Percentiles rank a stretch among this genome's conserved stretches.
These are phyloP conservation scores for Drosophila quinaria DNA, from an alignment of 2,888 invertebrate species.

Conservation along the genomic window DNA sequence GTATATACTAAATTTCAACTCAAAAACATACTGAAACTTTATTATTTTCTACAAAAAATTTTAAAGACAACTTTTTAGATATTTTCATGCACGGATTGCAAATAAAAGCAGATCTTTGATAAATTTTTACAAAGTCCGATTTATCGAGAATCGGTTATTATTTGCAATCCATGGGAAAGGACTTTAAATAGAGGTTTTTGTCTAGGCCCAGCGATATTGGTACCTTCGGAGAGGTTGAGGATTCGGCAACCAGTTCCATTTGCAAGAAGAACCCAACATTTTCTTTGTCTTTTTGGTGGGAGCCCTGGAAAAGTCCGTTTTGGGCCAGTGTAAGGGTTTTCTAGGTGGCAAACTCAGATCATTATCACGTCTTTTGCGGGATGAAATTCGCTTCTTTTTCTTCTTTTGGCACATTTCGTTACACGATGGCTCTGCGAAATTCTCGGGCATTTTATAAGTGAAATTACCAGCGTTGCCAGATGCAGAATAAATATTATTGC, in stretches of 20 bases:
- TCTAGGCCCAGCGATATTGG: constrained; percentile 4
- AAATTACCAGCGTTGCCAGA: neutral
- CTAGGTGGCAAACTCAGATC: constrained; percentile 15
- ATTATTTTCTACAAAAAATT: constrained; percentile 4
- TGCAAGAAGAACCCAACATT: neutral
- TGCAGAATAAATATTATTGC: neutral
- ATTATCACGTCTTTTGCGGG: neutral
- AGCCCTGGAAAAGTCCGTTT: constrained; percentile 30
- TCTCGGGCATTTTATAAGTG: neutral
- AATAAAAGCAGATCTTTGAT: constrained; percentile 23
- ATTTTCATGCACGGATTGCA: constrained; percentile 1
- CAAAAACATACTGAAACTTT: constrained; percentile 15
- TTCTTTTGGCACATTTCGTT: neutral
- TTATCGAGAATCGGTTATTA: constrained; percentile 14
- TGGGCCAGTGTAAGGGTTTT: constrained; percentile 71
- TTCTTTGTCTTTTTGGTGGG: neutral
- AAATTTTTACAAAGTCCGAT: neutral
- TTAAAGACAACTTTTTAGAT: neutral
- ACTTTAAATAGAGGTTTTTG: neutral
- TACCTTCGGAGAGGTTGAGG: neutral
- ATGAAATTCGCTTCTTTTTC: neutral
- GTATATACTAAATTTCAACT: neutral
- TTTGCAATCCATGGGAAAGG: neutral
- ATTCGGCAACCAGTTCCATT: neutral
- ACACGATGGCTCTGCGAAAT: neutral